These are phyloP conservation scores for Sarcophaga caerulescens DNA, from an alignment of 2,888 invertebrate genomes.

Conservation along the genomic window DNA sequence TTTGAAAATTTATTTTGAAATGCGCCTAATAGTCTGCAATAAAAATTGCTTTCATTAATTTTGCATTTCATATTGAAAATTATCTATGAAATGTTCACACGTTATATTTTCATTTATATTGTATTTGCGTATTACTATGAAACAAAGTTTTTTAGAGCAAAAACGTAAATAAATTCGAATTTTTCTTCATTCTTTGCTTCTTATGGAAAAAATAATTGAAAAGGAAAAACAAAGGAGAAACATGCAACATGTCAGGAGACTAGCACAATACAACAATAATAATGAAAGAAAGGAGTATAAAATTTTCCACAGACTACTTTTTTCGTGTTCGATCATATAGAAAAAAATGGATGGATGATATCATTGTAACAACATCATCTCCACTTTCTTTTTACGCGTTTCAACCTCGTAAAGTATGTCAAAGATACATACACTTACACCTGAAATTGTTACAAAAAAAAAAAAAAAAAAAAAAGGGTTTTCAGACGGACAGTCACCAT, in stretches of 20 bases:
- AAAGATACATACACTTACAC: neutral
- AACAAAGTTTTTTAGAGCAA: too few species aligned
- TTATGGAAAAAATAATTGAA: too few species aligned
- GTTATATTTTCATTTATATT: too few species aligned
- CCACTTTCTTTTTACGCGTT: neutral
- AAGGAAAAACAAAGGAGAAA: neutral
- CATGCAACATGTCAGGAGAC: neutral
- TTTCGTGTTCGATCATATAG: neutral
- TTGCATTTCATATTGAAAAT: neutral
- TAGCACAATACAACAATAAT: neutral
- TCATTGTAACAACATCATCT: conserved; percentile 23
- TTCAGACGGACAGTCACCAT: too few species aligned
- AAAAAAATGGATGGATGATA: conserved; percentile 29
- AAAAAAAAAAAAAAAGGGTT: neutral
- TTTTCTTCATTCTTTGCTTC: neutral
- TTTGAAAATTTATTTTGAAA: neutral
- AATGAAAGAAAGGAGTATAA: neutral
- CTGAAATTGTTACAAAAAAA: neutral
- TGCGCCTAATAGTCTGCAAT: neutral
- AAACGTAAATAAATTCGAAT: neutral
- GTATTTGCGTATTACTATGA: too few species aligned
- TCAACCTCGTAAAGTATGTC: neutral
- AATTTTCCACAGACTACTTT: conserved; percentile 22
- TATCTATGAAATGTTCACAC: neutral
- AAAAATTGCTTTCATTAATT: neutral